Evolutionary conservation across 2,113 vertebrate species (phyloP).

Genomic region (Onychostoma macrolepis): DNA sequence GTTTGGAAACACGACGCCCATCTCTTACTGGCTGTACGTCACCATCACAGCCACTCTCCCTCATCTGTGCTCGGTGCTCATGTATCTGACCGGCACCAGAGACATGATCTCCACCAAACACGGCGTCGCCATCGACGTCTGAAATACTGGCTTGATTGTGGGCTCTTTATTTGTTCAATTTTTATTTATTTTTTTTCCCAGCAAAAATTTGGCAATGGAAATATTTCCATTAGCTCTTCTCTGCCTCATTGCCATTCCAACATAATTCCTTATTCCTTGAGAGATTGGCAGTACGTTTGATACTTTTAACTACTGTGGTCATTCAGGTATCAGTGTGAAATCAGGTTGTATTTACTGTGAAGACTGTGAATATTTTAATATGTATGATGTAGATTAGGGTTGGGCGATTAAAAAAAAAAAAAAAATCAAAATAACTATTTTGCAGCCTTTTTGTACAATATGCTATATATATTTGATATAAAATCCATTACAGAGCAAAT

Average conservation of each 20-base stretch:
- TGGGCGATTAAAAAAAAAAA: background rate
- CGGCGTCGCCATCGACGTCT: slow-evolving; percentile 89
- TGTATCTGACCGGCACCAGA: slow-evolving; percentile 93
- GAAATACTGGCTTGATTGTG: slow-evolving; percentile 53
- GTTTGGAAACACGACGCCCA: slow-evolving; percentile 88
- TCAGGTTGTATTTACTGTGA: slow-evolving; percentile 24
- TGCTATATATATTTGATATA: background rate
- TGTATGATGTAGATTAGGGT: background rate
- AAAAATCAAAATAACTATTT: background rate
- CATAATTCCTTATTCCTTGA: background rate
- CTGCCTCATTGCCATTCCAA: background rate
- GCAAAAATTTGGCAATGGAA: background rate
- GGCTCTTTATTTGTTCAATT: background rate
- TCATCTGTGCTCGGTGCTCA: slow-evolving; percentile 89
- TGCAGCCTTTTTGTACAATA: background rate
- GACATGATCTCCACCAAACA: slow-evolving; percentile 91
- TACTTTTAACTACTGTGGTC: slow-evolving; percentile 6
- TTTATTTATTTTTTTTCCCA: too few relatives aligned
- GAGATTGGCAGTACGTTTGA: background rate
- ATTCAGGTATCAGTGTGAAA: slow-evolving; percentile 10
- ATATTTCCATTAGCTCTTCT: background rate
- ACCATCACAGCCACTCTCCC: slow-evolving; percentile 90
- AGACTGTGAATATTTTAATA: slow-evolving; percentile 23
- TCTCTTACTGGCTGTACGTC: slow-evolving; percentile 94
- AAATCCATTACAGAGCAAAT: background rate